Evolutionary conservation across 2,888 invertebrate species (phyloP).

Genomic region (Caenorhabditis parvicauda): DNA sequence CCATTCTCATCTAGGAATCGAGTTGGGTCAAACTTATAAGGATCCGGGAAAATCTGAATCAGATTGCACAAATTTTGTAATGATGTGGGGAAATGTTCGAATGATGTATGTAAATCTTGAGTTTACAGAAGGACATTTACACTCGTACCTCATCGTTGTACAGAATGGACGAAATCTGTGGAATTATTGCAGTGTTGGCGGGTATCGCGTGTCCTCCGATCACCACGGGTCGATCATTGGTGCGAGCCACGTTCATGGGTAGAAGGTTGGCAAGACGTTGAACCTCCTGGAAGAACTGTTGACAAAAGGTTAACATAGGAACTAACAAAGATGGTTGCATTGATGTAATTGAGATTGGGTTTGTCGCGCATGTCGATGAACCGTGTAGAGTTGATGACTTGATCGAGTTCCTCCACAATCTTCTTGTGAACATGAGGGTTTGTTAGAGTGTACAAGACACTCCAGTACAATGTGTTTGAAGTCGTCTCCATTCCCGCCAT

Average conservation of each 20-base stretch:
- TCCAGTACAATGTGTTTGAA: constrained; percentile 37
- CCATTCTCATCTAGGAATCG: constrained; percentile 20
- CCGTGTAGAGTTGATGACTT: constrained; percentile 20
- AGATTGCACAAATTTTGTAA: background rate
- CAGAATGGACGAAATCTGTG: constrained; percentile 34
- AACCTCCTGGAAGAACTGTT: constrained; percentile 18
- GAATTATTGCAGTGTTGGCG: constrained; percentile 19
- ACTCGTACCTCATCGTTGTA: constrained; percentile 16
- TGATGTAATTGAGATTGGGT: constrained; percentile 17
- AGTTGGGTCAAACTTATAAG: constrained; percentile 19
- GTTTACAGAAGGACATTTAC: too few relatives aligned
- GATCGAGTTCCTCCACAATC: constrained; percentile 30
- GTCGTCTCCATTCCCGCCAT: constrained; percentile 45
- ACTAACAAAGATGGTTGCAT: constrained; percentile 29
- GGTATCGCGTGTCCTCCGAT: constrained; percentile 20
- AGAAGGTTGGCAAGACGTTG: constrained; percentile 34
- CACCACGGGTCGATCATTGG: constrained; percentile 13
- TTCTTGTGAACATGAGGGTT: constrained; percentile 24
- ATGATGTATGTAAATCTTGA: too few relatives aligned
- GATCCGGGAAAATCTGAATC: constrained; percentile 29
- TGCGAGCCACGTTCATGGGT: constrained; percentile 28
- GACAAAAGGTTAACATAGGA: too few relatives aligned
- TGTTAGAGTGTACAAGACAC: constrained; percentile 20
- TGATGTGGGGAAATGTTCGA: too few relatives aligned
- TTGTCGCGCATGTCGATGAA: constrained; percentile 25